Percentiles rank a stretch among this genome's conserved stretches.
Evolutionary conservation across 2,888 invertebrate species (phyloP).

Genomic region (Brachyptera risi): DNA sequence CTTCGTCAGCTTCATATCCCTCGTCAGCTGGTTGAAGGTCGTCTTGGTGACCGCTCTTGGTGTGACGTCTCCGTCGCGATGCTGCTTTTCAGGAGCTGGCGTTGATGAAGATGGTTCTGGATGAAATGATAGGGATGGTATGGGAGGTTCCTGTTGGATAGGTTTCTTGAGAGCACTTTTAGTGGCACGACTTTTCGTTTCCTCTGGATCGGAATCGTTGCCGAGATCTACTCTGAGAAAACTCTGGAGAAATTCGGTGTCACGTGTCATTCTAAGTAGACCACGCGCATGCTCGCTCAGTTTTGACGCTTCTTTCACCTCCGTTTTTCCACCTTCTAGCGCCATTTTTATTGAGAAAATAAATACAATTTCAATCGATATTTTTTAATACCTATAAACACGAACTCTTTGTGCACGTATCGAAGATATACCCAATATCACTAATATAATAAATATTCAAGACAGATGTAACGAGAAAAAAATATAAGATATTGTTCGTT

Average conservation of each 20-base stretch:
- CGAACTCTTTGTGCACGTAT: too few relatives aligned
- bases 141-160: constrained; percentile 19
- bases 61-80: constrained; percentile 7
- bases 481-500: too few relatives aligned
- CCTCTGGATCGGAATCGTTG: constrained; percentile 42
- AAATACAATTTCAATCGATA: too few relatives aligned
- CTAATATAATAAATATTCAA: too few relatives aligned
- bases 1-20: constrained; percentile 34
- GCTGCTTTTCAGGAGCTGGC: background rate
- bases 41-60: constrained; percentile 32
- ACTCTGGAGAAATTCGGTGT: constrained; percentile 74
- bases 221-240: constrained; percentile 67
- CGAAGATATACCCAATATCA: too few relatives aligned
- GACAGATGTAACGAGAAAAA: too few relatives aligned
- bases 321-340: constrained; percentile 45
- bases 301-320: background rate
- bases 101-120: constrained; percentile 3
- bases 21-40: constrained; percentile 37
- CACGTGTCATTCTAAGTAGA: constrained; percentile 63
- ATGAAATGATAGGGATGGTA: constrained; percentile 21
- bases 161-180: constrained; percentile 29
- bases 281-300: constrained; percentile 47
- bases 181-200: background rate
- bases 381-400: too few relatives aligned
- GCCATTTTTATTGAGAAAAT: constrained; percentile 43